A percentile compares a stretch with the other conserved stretches of the same genome.
Conservation (phyloP, 2,888 invertebrate genomes). For the Phorcus lineatus region DNA sequence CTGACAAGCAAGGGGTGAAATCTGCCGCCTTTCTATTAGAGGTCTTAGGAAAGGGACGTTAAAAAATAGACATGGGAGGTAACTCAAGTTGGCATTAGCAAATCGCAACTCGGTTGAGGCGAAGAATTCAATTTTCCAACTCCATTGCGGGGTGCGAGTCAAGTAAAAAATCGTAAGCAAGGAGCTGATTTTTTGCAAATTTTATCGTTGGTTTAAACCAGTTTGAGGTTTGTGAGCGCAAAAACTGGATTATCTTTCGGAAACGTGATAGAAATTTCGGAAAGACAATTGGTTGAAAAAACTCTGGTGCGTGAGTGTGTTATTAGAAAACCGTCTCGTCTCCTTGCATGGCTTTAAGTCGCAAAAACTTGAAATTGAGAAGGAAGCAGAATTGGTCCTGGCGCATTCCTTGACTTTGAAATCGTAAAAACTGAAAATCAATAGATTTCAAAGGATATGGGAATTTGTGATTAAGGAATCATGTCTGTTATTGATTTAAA, state of each 20-base stretch:
- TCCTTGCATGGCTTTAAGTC: neutral
- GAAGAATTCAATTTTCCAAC: neutral
- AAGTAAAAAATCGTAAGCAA: neutral
- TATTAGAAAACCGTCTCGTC: slow-evolving; percentile 7
- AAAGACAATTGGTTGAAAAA: slow-evolving; percentile 8
- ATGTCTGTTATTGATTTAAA: too few species aligned
- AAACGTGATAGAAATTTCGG: slow-evolving; percentile 8
- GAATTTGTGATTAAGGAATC: too few species aligned
- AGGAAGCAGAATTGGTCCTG: too few species aligned
- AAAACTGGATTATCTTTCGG: neutral
- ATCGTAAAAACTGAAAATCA: too few species aligned
- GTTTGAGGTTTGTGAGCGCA: neutral
- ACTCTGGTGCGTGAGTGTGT: neutral
- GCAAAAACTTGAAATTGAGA: too few species aligned
- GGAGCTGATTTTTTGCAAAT: slow-evolving; percentile 5
- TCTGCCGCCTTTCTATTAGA: neutral
- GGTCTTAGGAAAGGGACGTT: neutral
- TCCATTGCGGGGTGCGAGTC: neutral
- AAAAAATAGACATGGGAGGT: neutral
- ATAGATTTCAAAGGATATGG: too few species aligned
- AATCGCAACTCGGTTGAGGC: slow-evolving; percentile 1
- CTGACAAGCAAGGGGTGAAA: slow-evolving; percentile 1
- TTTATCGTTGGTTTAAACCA: slow-evolving; percentile 6
- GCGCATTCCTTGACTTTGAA: too few species aligned
- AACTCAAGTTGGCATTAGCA: slow-evolving; percentile 5